A percentile compares a stretch with the other conserved stretches of the same genome.
phyloP scores from a whole-genome alignment of 2,888 invertebrate genomes.

The Apodemia hepburni region DNA sequence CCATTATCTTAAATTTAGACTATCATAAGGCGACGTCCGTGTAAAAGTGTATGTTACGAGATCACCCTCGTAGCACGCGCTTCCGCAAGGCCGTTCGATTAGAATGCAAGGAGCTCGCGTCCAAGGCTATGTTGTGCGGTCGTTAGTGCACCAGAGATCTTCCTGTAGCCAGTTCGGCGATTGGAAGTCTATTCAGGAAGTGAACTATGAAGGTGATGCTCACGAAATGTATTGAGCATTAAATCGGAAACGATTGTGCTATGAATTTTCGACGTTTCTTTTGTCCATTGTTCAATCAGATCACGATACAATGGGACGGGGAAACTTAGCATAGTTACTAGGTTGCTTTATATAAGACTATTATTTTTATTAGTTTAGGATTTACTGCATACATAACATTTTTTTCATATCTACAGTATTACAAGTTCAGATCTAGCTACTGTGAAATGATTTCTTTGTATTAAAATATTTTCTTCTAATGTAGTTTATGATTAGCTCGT shows the following conservation, averaged over 20 bases:
- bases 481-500: too few species aligned
- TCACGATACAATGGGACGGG: not conserved
- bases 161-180: conserved; percentile 61
- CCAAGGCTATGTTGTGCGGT: conserved; percentile 70
- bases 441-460: too few species aligned
- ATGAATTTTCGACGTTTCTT: conserved; percentile 59
- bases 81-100: conserved; percentile 77
- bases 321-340: not conserved
- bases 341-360: too few species aligned
- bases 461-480: too few species aligned
- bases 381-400: too few species aligned
- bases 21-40: conserved; percentile 14
- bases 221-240: conserved; percentile 49
- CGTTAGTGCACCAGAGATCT: conserved; percentile 69
- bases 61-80: conserved; percentile 63
- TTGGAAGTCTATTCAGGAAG: conserved; percentile 67
- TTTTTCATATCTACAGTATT: too few species aligned
- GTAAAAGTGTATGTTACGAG: conserved; percentile 53
- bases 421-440: too few species aligned
- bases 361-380: too few species aligned
- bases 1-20: not conserved
- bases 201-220: conserved; percentile 64
- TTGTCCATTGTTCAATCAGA: conserved; percentile 45
- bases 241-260: conserved; percentile 72
- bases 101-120: conserved; percentile 77